A percentile compares a stretch with the other conserved stretches of the same genome.
phyloP scores from a whole-genome alignment of 2,888 invertebrate species.

The Lasioglossum malachurum region DNA sequence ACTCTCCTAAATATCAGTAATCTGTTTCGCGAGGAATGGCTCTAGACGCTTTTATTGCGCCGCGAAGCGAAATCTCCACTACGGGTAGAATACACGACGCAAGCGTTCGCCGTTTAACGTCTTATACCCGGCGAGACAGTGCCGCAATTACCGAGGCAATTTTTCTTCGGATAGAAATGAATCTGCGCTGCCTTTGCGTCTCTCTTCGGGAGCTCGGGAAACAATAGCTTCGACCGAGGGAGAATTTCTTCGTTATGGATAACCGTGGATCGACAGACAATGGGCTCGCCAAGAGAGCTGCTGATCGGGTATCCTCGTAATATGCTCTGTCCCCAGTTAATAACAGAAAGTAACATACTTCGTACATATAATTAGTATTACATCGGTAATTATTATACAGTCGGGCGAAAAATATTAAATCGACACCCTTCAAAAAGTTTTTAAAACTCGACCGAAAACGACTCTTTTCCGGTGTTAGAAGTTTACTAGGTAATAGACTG shows the following conservation, averaged over 20 bases:
- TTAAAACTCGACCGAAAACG: too few relatives aligned
- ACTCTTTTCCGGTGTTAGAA: too few relatives aligned
- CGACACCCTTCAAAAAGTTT: too few relatives aligned
- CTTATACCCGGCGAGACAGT: background rate
- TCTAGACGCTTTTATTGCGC: conserved; percentile 7
- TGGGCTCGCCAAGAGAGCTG: background rate
- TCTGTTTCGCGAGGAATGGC: background rate
- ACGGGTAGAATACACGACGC: background rate
- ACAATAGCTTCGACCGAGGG: background rate
- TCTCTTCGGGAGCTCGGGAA: background rate
- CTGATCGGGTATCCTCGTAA: background rate
- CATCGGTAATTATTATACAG: too few relatives aligned
- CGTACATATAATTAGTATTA: background rate
- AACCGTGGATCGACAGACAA: background rate
- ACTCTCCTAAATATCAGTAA: conserved; percentile 10
- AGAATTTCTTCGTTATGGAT: background rate
- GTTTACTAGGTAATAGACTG: too few relatives aligned
- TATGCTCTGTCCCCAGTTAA: background rate
- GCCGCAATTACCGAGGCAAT: conserved; percentile 32
- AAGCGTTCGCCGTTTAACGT: conserved; percentile 13
- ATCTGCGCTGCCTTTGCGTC: background rate
- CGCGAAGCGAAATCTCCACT: conserved; percentile 8
- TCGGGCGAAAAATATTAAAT: too few relatives aligned
- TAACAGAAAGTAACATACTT: background rate
- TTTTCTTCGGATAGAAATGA: conserved; percentile 21